Evolutionary conservation across 2,113 vertebrate genomes (phyloP).

Genomic region (Gnathonemus longibarbis): DNA sequence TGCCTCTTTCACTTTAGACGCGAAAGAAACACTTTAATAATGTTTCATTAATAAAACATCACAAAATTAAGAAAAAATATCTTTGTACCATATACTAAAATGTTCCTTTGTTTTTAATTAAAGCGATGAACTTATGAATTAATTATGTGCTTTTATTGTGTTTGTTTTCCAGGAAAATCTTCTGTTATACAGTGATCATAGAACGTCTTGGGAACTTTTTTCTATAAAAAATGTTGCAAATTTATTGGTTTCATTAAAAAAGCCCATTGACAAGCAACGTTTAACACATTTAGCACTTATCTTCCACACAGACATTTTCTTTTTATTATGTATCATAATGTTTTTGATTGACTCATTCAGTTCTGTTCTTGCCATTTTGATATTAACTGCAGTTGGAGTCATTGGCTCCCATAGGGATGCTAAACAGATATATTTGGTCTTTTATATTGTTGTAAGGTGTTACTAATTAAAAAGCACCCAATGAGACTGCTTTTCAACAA

Average conservation of each 20-base stretch:
- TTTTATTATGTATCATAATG: neutral
- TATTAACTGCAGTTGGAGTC: neutral
- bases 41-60: constrained; percentile 26
- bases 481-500: neutral
- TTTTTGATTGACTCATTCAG: neutral
- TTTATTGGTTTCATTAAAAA: neutral
- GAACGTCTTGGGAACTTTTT: neutral
- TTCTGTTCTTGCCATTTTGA: neutral
- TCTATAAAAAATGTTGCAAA: neutral
- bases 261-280: neutral
- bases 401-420: neutral
- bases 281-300: neutral
- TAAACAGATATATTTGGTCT: neutral
- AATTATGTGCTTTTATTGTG: neutral
- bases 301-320: neutral
- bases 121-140: constrained; percentile 7
- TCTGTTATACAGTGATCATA: neutral
- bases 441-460: neutral
- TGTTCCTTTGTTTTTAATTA: constrained; percentile 20
- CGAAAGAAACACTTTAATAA: constrained; percentile 21
- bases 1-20: constrained; percentile 10
- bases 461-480: neutral
- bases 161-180: neutral
- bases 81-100: constrained; percentile 25
- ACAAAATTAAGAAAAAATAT: constrained; percentile 25